Percentiles rank a stretch among this genome's conserved stretches.
phyloP scores from a whole-genome alignment of 2,888 invertebrate genomes.

The Ennomos fuscantarius region DNA sequence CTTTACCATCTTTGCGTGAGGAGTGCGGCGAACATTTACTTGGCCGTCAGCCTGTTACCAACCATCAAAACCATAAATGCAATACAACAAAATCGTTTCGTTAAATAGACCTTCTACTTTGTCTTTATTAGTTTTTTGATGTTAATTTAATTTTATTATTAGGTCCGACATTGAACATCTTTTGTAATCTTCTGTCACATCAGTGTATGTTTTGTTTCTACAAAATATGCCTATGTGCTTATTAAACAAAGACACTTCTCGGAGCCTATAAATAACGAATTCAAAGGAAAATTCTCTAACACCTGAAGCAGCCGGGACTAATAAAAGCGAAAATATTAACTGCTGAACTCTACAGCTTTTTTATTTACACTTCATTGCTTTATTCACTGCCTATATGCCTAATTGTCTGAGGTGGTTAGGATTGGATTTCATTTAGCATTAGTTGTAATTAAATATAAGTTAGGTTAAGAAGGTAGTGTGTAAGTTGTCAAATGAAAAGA shows the following conservation, averaged over 20 bases:
- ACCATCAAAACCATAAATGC: slow-evolving; percentile 2
- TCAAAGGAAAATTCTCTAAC: not conserved
- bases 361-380: not conserved
- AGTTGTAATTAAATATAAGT: slow-evolving; percentile 3
- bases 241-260: not conserved
- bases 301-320: not conserved
- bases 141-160: too few species aligned
- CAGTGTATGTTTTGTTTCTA: too few species aligned
- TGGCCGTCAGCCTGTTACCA: slow-evolving; percentile 4
- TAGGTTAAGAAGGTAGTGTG: slow-evolving; percentile 1
- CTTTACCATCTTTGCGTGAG: slow-evolving; percentile 1
- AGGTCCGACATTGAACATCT: too few species aligned
- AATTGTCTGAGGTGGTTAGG: slow-evolving; percentile 7
- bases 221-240: too few species aligned
- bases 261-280: not conserved
- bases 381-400: not conserved
- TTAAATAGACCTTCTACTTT: not conserved
- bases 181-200: too few species aligned
- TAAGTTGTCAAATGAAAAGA: slow-evolving; percentile 16
- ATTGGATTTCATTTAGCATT: slow-evolving; percentile 6
- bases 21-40: slow-evolving; percentile 2
- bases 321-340: not conserved
- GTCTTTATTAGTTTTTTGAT: too few species aligned
- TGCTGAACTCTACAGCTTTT: not conserved
- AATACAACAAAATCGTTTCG: slow-evolving; percentile 8